Evolutionary conservation across 2,888 invertebrate genomes (phyloP), one percentile per base, ranked within the genome.

Genomic region (Cataglyphis cursor): DNA sequence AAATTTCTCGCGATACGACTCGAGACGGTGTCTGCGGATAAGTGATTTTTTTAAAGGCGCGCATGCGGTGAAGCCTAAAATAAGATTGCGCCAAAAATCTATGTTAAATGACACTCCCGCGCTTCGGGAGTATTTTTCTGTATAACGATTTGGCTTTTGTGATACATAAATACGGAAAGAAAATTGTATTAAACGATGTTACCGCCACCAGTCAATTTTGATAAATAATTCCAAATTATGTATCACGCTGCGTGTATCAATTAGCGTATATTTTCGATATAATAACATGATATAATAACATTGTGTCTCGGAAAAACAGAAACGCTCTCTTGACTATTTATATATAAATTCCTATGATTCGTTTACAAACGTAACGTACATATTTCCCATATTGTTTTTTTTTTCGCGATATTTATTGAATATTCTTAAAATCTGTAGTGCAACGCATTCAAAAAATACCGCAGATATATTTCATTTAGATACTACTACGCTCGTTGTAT

Each of bases 401-500:
- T 57, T 70, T 68, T 35, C 5, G 3, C 28, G 6, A 61, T 78
- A 70, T 70, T 78, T 70, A 78, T 70, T 59, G 78, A 70, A 80
- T 80, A 61, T 70, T 70, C 70, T 80, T 80, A 70, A 70, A 70
- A 80, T 28, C 59, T 59, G 8, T 51, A 70, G 78, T 59, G 8
- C 70, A 31, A 21, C 18, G 59, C n/a, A 61, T 80, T 80, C 24
- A 59, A 80, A 78, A 68, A 80, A 80, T 70, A 70, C 44, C 70
- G 44, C 44, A 80, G 35, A 70, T 80, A 48, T 80, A 80, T 80
- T 80, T 70, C 48, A 80, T 80, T 80, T 80, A 59, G 78, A 70
- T 59, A 78, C 70, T 70, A 70, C 44, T 44, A 78, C 6, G 21
- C 12, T 61, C 59, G 70, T 70, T 59, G 44, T 59, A 78, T 59